Conservation (phyloP, 1,140 invertebrate genomes). For the Mercenaria mercenaria region DNA sequence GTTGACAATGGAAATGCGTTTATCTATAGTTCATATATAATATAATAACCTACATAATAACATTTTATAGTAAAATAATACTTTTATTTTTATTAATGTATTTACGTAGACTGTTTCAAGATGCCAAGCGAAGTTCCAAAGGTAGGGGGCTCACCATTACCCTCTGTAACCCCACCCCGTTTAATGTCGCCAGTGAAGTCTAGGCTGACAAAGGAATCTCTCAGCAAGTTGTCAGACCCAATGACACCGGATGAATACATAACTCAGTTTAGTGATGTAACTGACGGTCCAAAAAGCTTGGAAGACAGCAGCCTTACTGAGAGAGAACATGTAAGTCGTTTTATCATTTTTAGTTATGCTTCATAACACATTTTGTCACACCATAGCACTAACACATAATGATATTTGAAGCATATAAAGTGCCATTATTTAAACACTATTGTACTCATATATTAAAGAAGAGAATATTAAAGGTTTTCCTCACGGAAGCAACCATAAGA, state of each 20-base stretch:
- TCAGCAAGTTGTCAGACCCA: not conserved
- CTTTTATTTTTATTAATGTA: not conserved
- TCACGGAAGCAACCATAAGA: slow-evolving; percentile 21
- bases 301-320: slow-evolving; percentile 5
- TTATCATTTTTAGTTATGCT: too few relatives aligned
- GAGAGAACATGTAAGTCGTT: not conserved
- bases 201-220: not conserved
- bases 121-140: slow-evolving; percentile 26
- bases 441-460: too few relatives aligned
- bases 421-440: too few relatives aligned
- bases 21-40: not conserved
- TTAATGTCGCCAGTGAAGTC: slow-evolving; percentile 43
- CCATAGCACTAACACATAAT: too few relatives aligned
- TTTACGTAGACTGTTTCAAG: not conserved
- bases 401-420: too few relatives aligned
- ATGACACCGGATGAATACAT: not conserved
- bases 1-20: not conserved
- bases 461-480: slow-evolving; percentile 48
- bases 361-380: too few relatives aligned
- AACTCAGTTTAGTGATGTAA: not conserved
- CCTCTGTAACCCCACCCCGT: slow-evolving; percentile 39
- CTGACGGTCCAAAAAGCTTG: not conserved
- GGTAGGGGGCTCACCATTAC: slow-evolving; percentile 8
- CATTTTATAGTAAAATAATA: not conserved
- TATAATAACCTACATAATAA: not conserved